phyloP scores from a whole-genome alignment of 2,113 vertebrate species.

The Odocoileus virginianus region DNA sequence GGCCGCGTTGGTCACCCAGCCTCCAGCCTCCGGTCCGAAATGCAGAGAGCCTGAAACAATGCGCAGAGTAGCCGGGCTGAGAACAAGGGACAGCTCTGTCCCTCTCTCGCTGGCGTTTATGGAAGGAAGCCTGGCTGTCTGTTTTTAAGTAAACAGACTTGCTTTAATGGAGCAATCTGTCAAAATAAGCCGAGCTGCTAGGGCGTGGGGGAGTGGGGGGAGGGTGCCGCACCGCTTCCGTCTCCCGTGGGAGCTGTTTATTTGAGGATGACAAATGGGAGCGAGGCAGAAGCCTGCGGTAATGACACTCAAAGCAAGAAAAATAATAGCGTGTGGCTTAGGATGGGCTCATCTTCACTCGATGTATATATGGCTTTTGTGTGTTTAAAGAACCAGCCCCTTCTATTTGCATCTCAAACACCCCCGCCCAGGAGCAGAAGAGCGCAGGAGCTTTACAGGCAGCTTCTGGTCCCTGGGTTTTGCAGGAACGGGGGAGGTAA shows the following conservation, averaged over 20 bases:
- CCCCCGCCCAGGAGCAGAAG: neutral
- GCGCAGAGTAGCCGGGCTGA: neutral
- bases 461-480: neutral
- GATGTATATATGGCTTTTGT: neutral
- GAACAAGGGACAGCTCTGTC: neutral
- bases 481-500: neutral
- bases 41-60: neutral
- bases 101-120: neutral
- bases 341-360: conserved; percentile 2
- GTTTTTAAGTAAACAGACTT: conserved; percentile 47
- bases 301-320: neutral
- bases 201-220: neutral
- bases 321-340: neutral
- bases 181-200: neutral
- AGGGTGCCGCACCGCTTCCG: neutral
- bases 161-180: conserved; percentile 30
- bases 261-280: conserved; percentile 2
- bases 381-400: conserved; percentile 22
- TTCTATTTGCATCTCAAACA: neutral
- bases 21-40: neutral
- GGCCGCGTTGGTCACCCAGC: neutral
- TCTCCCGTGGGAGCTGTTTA: conserved; percentile 6
- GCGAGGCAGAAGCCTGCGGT: neutral
- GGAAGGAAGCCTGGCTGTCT: conserved; percentile 13
- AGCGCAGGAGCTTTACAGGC: neutral